Percentiles rank a stretch among this genome's conserved stretches.
phyloP scores from a whole-genome alignment of 2,888 invertebrate species.

The Phalangium opilio region DNA sequence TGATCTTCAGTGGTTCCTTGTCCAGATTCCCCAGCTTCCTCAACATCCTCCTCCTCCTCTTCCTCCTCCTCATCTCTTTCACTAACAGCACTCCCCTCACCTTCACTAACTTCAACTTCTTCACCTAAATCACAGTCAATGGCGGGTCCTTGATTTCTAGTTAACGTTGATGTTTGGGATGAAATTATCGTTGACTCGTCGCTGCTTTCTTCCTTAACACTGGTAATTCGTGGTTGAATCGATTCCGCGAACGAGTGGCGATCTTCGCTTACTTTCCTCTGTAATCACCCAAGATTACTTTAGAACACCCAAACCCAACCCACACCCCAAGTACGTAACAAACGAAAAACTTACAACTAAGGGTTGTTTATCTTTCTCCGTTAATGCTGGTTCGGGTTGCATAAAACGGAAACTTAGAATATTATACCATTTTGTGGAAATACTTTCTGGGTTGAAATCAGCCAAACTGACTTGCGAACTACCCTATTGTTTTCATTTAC shows the following conservation, averaged over 20 bases:
- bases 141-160: conserved; percentile 47
- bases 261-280: conserved; percentile 5
- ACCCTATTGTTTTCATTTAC: conserved; percentile 44
- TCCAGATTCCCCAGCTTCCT: conserved; percentile 32
- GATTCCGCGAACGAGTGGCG: conserved; percentile 10
- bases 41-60: conserved; percentile 42
- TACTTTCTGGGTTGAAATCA: conserved; percentile 70
- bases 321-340: too few relatives aligned
- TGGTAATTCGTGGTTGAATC: conserved; percentile 11
- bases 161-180: conserved; percentile 87
- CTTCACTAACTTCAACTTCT: conserved; percentile 28
- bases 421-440: conserved; percentile 85
- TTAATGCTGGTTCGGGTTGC: conserved; percentile 35
- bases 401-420: conserved; percentile 67
- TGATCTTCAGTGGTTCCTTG: conserved; percentile 20
- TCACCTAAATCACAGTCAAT: conserved; percentile 27
- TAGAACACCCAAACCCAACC: too few relatives aligned
- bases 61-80: conserved; percentile 32
- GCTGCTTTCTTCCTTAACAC: conserved; percentile 66
- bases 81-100: conserved; percentile 27
- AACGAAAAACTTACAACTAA: not conserved
- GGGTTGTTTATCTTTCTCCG: conserved; percentile 9
- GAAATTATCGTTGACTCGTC: conserved; percentile 94
- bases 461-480: conserved; percentile 90
- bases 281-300: not conserved